A percentile compares a stretch with the other conserved stretches of the same genome.
These are phyloP conservation scores for Etheostoma perlongum DNA, from an alignment of 2,797 vertebrate species.

Conservation along the genomic window DNA sequence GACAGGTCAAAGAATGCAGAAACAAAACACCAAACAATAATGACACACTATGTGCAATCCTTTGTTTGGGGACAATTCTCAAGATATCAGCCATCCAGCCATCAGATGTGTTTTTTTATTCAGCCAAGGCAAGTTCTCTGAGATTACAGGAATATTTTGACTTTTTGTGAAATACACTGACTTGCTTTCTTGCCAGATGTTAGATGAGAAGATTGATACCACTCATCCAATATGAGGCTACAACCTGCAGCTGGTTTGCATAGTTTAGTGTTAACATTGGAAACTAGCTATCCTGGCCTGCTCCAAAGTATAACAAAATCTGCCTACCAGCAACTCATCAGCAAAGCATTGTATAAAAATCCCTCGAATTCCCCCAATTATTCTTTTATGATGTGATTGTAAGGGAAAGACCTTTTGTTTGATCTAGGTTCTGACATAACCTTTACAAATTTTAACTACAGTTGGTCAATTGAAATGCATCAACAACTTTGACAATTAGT, in stretches of 20 bases:
- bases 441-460: background rate
- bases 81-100: conserved; percentile 59
- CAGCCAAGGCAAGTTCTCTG: conserved; percentile 2
- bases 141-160: conserved; percentile 11
- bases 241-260: background rate
- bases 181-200: background rate
- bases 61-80: conserved; percentile 68
- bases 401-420: background rate
- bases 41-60: conserved; percentile 68
- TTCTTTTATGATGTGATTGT: background rate
- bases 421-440: background rate
- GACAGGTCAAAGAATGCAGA: conserved; percentile 70
- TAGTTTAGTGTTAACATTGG: background rate
- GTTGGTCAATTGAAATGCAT: background rate
- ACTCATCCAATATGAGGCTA: background rate
- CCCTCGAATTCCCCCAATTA: background rate
- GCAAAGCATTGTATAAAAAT: background rate
- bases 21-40: conserved; percentile 70
- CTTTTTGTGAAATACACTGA: conserved; percentile 11
- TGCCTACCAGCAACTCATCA: background rate
- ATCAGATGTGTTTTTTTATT: conserved; percentile 52
- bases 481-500: background rate
- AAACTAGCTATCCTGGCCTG: background rate
- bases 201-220: conserved; percentile 1
- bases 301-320: conserved; percentile 6